These are phyloP conservation scores for Drosophila cardini DNA, from an alignment of 1,140 invertebrate genomes.

Conservation along the genomic window DNA sequence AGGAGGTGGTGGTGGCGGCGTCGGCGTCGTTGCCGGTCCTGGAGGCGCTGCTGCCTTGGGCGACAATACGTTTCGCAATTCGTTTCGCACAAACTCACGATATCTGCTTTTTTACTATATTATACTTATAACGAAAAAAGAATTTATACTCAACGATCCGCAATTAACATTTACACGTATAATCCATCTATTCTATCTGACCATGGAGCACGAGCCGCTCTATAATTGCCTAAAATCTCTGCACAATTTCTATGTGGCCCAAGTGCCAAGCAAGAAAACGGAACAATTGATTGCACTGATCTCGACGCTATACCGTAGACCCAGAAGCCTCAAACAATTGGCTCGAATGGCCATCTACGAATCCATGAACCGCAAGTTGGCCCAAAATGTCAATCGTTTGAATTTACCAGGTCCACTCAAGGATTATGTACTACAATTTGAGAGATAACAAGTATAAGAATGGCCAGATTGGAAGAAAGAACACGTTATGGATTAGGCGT, in stretches of 20 bases:
- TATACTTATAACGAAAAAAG: slow-evolving; percentile 88
- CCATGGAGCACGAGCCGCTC: slow-evolving; percentile 88
- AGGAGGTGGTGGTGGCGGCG: slow-evolving; percentile 27
- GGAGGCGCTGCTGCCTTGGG: slow-evolving; percentile 47
- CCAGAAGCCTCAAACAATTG: slow-evolving; percentile 88
- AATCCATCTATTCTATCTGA: slow-evolving; percentile 88
- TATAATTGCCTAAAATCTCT: slow-evolving; percentile 88
- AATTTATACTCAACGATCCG: slow-evolving; percentile 88
- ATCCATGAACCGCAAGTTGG: slow-evolving; percentile 87
- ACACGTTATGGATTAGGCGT: slow-evolving; percentile 1
- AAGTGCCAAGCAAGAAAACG: slow-evolving; percentile 88
- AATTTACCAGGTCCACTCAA: slow-evolving; percentile 88
- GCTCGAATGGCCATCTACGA: slow-evolving; percentile 88
- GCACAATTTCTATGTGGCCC: slow-evolving; percentile 88
- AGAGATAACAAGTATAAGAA: slow-evolving; percentile 85
- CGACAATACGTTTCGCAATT: slow-evolving; percentile 85
- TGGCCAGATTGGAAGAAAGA: too few species aligned
- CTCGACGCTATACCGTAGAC: slow-evolving; percentile 87
- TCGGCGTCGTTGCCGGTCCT: slow-evolving; percentile 10
- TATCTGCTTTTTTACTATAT: slow-evolving; percentile 90
- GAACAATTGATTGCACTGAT: slow-evolving; percentile 87
- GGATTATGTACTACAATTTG: slow-evolving; percentile 90
- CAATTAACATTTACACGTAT: slow-evolving; percentile 88
- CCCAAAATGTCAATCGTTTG: slow-evolving; percentile 88
- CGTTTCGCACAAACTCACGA: slow-evolving; percentile 87